Evolutionary conservation across 2,797 vertebrate species (phyloP).

Genomic region (Eulemur mongoz): DNA sequence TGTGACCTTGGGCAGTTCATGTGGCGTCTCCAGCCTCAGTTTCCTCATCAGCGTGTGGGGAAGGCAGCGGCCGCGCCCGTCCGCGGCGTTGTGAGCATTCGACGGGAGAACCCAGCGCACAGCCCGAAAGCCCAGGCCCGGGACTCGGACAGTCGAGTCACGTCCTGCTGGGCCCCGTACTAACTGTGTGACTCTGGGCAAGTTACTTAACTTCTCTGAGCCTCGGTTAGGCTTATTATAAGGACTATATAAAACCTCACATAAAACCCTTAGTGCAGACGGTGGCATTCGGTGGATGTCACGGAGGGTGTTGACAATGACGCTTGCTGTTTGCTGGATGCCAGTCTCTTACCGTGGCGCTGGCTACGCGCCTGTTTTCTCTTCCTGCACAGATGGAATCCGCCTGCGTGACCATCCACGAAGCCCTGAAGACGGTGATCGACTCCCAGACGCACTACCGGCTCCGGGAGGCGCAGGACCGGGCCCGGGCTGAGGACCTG

Average conservation of each 20-base stretch:
- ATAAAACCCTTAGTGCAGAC: not conserved
- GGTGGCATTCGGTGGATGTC: too few relatives aligned
- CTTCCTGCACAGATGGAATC: conserved; percentile 90
- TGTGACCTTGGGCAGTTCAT: not conserved
- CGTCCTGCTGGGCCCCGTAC: not conserved
- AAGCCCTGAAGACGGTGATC: conserved; percentile 90
- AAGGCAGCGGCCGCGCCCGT: not conserved
- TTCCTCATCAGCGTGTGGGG: not conserved
- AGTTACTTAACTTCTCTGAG: not conserved
- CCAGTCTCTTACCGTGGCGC: not conserved
- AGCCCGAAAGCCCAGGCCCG: not conserved
- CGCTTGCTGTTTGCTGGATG: not conserved
- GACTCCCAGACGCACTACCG: conserved; percentile 92
- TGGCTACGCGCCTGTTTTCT: accelerated
- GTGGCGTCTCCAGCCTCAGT: not conserved
- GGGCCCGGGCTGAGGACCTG: conserved; percentile 90
- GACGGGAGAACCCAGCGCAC: not conserved
- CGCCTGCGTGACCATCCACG: conserved; percentile 91
- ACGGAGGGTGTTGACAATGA: accelerated
- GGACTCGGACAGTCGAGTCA: not conserved
- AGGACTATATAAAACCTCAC: not conserved
- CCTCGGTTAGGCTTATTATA: not conserved
- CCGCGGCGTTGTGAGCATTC: not conserved
- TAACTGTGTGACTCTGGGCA: not conserved
- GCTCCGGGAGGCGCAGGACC: conserved; percentile 92